A percentile compares a stretch with the other conserved stretches of the same genome.
Evolutionary conservation across 2,113 vertebrate species (phyloP).

Genomic region (Hippocampus guttulatus): DNA sequence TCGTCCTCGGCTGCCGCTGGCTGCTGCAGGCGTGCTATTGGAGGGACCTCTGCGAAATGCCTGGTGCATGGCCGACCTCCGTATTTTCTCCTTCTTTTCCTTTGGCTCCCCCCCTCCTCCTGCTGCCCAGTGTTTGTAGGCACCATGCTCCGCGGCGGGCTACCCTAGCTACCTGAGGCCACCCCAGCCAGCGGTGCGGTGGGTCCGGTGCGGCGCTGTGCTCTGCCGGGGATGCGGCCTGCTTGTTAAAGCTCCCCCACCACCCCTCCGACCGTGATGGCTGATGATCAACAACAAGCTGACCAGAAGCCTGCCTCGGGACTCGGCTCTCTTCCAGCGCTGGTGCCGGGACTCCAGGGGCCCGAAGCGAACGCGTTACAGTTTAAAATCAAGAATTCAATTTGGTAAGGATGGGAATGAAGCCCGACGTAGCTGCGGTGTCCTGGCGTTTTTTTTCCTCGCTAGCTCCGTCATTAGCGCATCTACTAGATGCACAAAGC

Average conservation of each 20-base stretch:
- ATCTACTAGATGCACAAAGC: conserved; percentile 45
- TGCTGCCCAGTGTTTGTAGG: conserved; percentile 44
- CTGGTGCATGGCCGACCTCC: conserved; percentile 54
- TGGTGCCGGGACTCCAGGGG: conserved; percentile 86
- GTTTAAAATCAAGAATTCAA: conserved; percentile 92
- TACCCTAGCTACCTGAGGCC: conserved; percentile 63
- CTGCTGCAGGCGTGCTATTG: conserved; percentile 76
- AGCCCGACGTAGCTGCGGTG: conserved; percentile 23
- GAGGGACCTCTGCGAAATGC: conserved; percentile 66
- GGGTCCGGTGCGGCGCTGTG: conserved; percentile 73
- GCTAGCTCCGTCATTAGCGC: conserved; percentile 63
- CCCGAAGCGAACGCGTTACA: conserved; percentile 88
- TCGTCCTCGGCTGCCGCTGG: conserved; percentile 70
- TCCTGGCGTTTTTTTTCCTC: conserved; percentile 31
- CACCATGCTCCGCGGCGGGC: conserved; percentile 56
- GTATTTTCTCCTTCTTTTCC: conserved; percentile 16
- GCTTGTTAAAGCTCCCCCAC: conserved; percentile 75
- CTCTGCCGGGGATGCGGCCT: conserved; percentile 81
- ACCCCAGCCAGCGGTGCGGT: conserved; percentile 48
- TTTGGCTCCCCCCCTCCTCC: neutral
- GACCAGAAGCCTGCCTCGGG: conserved; percentile 74
- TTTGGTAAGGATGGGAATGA: conserved; percentile 79
- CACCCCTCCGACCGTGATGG: conserved; percentile 78
- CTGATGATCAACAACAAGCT: conserved; percentile 84
- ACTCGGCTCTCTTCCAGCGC: conserved; percentile 78